Percentiles rank a stretch among this genome's conserved stretches.
These are phyloP conservation scores for Lerista edwardsae DNA, from an alignment of 2,797 vertebrate genomes.

Conservation along the genomic window DNA sequence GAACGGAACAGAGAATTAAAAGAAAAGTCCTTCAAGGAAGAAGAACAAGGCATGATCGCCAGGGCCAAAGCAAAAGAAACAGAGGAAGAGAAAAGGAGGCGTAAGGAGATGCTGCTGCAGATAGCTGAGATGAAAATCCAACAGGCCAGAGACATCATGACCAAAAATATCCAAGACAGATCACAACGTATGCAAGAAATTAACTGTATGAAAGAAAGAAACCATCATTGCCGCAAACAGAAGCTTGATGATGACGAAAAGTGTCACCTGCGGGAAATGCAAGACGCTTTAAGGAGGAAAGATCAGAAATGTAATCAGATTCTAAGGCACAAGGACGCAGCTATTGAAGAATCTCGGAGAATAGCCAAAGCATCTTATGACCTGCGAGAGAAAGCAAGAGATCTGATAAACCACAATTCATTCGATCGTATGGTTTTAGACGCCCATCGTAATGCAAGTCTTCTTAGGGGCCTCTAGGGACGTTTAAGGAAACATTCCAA, in stretches of 20 bases:
- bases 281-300: conserved; percentile 36
- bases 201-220: conserved; percentile 39
- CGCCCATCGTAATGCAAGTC: neutral
- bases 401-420: conserved; percentile 13
- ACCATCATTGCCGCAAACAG: conserved; percentile 17
- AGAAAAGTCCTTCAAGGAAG: conserved; percentile 37
- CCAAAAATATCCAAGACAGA: conserved; percentile 34
- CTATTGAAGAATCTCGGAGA: conserved; percentile 42
- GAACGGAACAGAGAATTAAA: conserved; percentile 50
- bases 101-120: conserved; percentile 32
- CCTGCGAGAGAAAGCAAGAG: conserved; percentile 37
- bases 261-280: conserved; percentile 13
- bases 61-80: conserved; percentile 39
- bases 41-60: conserved; percentile 13
- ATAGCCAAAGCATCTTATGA: neutral
- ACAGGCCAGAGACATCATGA: conserved; percentile 44
- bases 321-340: conserved; percentile 25
- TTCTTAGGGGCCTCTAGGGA: conserved; percentile 34
- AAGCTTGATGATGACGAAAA: conserved; percentile 37
- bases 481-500: conserved; percentile 23
- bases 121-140: conserved; percentile 51
- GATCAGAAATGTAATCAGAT: conserved; percentile 18
- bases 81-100: conserved; percentile 36
- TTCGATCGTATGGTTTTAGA: conserved; percentile 28
- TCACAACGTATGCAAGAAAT: conserved; percentile 32